Conservation (phyloP, 2,113 vertebrate genomes). For the Otus sunia region DNA sequence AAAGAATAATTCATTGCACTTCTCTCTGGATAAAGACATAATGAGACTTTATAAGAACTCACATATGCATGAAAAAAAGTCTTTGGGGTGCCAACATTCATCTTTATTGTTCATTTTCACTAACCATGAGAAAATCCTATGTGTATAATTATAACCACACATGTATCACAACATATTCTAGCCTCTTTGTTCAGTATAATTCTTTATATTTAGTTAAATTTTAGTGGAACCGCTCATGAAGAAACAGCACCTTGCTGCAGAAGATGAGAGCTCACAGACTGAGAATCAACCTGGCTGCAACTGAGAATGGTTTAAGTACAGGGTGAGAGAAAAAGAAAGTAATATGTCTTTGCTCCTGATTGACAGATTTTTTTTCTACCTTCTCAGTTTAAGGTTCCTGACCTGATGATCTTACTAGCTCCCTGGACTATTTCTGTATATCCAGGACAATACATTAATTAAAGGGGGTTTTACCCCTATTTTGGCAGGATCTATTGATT, state of each 20-base stretch:
- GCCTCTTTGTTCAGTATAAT: neutral
- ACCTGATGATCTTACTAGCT: neutral
- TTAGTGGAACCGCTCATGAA: neutral
- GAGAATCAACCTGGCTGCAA: neutral
- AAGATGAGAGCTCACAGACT: neutral
- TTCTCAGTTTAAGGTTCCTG: neutral
- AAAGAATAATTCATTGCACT: neutral
- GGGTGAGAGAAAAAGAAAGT: neutral
- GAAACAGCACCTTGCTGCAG: neutral
- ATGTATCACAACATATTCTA: neutral
- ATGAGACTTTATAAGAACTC: neutral
- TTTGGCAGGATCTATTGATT: neutral
- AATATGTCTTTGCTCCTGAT: neutral
- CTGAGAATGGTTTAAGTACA: neutral
- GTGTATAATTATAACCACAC: neutral
- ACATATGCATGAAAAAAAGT: neutral
- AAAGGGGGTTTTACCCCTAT: accelerated
- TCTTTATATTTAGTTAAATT: neutral
- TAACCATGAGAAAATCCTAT: neutral
- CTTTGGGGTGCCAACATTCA: neutral
- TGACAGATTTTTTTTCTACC: neutral
- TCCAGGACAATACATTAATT: neutral
- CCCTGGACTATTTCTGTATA: neutral
- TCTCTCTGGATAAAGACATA: neutral
- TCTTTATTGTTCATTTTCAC: neutral